These are phyloP conservation scores for Macrotrachela quadricornifera DNA, from an alignment of 1,140 invertebrate genomes.

Conservation along the genomic window DNA sequence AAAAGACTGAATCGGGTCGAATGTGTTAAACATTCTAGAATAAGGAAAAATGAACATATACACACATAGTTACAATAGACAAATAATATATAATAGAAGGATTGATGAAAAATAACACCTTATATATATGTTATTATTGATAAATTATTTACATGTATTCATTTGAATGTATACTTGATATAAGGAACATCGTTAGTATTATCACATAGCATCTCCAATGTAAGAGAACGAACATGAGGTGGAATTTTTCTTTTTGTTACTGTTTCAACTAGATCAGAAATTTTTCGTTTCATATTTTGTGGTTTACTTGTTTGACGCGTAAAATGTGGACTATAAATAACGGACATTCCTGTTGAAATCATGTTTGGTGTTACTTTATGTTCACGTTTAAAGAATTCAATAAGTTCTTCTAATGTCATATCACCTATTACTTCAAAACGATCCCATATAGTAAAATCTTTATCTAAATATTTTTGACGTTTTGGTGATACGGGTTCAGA, in stretches of 20 bases:
- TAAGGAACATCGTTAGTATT: slow-evolving; percentile 76
- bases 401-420: slow-evolving; percentile 70
- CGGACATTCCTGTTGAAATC: slow-evolving; percentile 64
- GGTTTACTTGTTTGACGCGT: slow-evolving; percentile 3
- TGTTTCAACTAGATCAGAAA: slow-evolving; percentile 75
- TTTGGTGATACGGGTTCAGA: slow-evolving; percentile 83
- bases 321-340: slow-evolving; percentile 8
- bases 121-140: no score
- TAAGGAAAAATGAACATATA: no score
- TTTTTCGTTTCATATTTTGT: slow-evolving; percentile 24
- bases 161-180: slow-evolving; percentile 36
- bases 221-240: slow-evolving; percentile 65
- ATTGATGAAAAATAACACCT: no score
- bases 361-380: slow-evolving; percentile 85
- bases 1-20: no score
- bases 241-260: slow-evolving; percentile 84
- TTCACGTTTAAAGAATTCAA: slow-evolving; percentile 71
- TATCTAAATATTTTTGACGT: slow-evolving; percentile 66
- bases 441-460: slow-evolving; percentile 92
- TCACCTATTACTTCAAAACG: slow-evolving; percentile 84
- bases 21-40: no score
- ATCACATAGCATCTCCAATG: slow-evolving; percentile 73
- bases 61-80: no score
- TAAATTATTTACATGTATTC: no score
- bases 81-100: no score